A percentile compares a stretch with the other conserved stretches of the same genome.
Evolutionary conservation across 2,797 vertebrate genomes (phyloP).

Genomic region (Florisuga fusca): DNA sequence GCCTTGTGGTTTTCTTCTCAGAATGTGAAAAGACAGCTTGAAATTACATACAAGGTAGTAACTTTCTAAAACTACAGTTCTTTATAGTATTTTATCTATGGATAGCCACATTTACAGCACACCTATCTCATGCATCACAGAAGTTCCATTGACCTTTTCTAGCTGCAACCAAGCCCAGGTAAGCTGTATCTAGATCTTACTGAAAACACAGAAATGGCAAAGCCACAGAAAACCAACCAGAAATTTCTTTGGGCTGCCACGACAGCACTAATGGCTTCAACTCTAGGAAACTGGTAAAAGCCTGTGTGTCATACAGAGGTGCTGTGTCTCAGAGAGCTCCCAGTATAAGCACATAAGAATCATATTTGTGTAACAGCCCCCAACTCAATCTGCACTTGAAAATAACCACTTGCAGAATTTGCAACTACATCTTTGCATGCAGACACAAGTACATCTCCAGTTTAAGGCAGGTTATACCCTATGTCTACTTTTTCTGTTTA

Average conservation of each 20-base stretch:
- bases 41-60: background rate
- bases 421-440: background rate
- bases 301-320: background rate
- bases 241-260: background rate
- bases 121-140: background rate
- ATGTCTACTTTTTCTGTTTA: background rate
- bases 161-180: background rate
- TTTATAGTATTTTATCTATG: background rate
- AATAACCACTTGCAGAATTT: background rate
- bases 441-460: background rate
- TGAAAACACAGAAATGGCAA: background rate
- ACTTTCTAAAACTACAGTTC: background rate
- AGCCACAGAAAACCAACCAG: background rate
- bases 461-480: background rate
- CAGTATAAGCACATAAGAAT: background rate
- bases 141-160: background rate
- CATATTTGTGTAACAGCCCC: background rate
- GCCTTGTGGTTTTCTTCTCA: background rate
- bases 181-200: background rate
- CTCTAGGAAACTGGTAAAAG: background rate
- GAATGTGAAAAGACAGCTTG: background rate
- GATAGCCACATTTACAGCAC: background rate
- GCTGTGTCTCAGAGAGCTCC: background rate
- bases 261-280: background rate
- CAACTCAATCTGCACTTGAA: background rate